Base-by-base conservation (phyloP, 2,888 invertebrate genomes). In the Sesamia inferens region DNA sequence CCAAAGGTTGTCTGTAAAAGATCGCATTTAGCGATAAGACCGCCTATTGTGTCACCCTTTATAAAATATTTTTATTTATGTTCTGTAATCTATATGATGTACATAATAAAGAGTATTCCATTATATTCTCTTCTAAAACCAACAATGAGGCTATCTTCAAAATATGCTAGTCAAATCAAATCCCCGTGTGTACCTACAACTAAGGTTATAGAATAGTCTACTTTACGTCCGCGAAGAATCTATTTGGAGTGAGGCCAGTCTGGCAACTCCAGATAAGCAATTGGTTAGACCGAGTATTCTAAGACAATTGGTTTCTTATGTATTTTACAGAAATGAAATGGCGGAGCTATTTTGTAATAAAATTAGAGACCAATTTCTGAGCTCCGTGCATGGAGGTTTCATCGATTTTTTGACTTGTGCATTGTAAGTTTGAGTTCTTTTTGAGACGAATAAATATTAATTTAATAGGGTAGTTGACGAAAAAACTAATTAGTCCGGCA, bases 231-330 rank as follows among this genome's bases (percentile, higher is more conserved):
- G 85, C 78, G 77, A 82, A 79, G 83, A 89, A 91, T 91, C 89
- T 91, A 90, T 90, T 92, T 92, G 92, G 93, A 91, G 85, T 82
- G 84, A 80, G 88, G 93, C 92, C 92, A 92, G 90, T 89, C 88
- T 85, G 86, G 85, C 79, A 82, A 86, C 76, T 86, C 83, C 79
- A 90, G 89, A 92, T 90, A 92, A 91, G 90, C 91, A 91, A 90
- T 91, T 90, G 91, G 88, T 90, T 82, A 88, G 87, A 89, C 85
- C 74, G 85, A 85, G 80, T 83, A 69, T 88, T 88, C 85, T 87
- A 85, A 91, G 90, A 92, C 91, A 90, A 92, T 91, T 89, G 90
- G 87, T 87, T 87, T 88, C 88, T 83, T 84, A 88, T 87, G 88
- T 88, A 89, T 90, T 90, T 89, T 86, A 86, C 79, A 88, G 84